Conservation (phyloP, 2,797 vertebrate genomes). For the Lepilemur septentrionalis region DNA sequence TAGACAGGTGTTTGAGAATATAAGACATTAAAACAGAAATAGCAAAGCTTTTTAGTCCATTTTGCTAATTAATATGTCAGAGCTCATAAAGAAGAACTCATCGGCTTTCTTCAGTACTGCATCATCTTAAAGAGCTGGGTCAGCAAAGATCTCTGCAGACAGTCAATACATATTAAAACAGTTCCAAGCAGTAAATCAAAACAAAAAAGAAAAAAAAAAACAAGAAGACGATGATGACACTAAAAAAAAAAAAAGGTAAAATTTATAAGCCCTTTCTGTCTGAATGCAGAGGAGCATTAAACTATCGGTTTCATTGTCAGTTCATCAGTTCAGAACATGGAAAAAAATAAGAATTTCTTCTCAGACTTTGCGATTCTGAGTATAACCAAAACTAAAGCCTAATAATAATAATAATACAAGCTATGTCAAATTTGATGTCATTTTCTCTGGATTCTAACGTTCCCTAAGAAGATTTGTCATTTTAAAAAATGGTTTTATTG, state of each 20-base stretch:
- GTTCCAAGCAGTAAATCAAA: conserved; percentile 87
- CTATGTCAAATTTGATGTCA: conserved; percentile 21
- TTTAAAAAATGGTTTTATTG: not conserved
- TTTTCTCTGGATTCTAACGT: conserved; percentile 44
- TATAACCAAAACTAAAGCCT: conserved; percentile 10
- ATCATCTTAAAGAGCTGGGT: conserved; percentile 89
- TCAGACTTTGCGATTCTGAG: not conserved
- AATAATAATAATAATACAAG: not conserved
- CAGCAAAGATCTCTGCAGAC: conserved; percentile 89
- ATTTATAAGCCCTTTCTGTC: conserved; percentile 68
- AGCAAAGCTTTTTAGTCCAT: conserved; percentile 93
- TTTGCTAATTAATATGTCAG: conserved; percentile 98
- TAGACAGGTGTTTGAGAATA: conserved; percentile 89
- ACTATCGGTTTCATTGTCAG: conserved; percentile 15
- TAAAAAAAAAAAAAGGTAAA: conserved; percentile 74
- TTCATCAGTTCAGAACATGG: not conserved
- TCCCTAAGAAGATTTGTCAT: conserved; percentile 25
- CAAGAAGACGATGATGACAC: not conserved
- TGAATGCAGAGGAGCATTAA: conserved; percentile 30
- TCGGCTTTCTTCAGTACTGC: conserved; percentile 88
- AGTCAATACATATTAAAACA: conserved; percentile 93
- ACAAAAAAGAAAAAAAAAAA: conserved; percentile 77
- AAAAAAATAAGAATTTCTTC: not conserved
- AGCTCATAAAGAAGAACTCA: conserved; percentile 93
- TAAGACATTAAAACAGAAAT: conserved; percentile 94